Conservation (phyloP, 2,113 vertebrate species). For the Epinephelus fuscoguttatus region DNA sequence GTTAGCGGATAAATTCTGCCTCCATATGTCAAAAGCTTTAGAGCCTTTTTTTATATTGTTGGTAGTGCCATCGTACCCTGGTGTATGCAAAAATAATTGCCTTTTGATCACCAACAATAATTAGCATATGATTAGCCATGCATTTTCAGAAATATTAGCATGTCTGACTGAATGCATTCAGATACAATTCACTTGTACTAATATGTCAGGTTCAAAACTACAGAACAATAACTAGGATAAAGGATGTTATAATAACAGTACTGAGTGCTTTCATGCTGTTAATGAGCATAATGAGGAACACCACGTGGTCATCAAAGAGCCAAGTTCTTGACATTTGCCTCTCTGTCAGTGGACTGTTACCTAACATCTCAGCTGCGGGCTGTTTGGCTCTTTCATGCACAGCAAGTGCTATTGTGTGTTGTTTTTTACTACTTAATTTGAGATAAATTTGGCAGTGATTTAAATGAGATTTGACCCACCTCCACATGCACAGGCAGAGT, state of each 20-base stretch:
- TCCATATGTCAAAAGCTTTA: constrained; percentile 17
- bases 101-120: constrained; percentile 39
- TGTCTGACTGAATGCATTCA: neutral
- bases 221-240: constrained; percentile 3
- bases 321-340: constrained; percentile 39
- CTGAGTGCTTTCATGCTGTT: constrained; percentile 10
- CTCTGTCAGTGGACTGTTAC: constrained; percentile 7
- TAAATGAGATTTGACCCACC: constrained; percentile 59
- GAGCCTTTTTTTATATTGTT: neutral
- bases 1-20: constrained; percentile 5
- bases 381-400: constrained; percentile 19
- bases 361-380: constrained; percentile 20
- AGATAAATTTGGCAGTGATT: constrained; percentile 66
- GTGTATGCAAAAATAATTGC: constrained; percentile 26
- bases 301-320: constrained; percentile 16
- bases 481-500: constrained; percentile 43
- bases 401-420: constrained; percentile 15
- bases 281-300: constrained; percentile 26
- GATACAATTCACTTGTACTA: neutral
- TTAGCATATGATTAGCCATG: constrained; percentile 26
- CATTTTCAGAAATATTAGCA: constrained; percentile 24
- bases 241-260: constrained; percentile 16
- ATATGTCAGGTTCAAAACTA: constrained; percentile 20
- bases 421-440: constrained; percentile 36
- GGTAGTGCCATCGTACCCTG: neutral